These are phyloP conservation scores for Heliothis peltigera DNA, from an alignment of 2,888 invertebrate species.

Conservation along the genomic window DNA sequence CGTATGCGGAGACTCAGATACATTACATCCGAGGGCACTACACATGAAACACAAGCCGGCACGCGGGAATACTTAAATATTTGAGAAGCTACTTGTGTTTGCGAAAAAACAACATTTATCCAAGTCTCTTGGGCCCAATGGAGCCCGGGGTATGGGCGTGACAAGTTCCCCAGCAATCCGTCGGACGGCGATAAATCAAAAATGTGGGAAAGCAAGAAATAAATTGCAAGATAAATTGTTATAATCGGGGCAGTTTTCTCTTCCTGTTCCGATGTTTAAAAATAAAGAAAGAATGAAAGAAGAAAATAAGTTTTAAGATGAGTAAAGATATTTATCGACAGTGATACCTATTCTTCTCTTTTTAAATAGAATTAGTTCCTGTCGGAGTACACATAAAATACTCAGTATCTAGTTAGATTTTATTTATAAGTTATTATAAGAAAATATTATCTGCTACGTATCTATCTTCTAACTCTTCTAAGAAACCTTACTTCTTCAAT, in stretches of 20 bases:
- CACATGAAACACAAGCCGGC: slow-evolving; percentile 47
- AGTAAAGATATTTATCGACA: too few species aligned
- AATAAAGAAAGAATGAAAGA: neutral
- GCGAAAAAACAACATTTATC: slow-evolving; percentile 57
- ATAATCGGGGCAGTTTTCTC: slow-evolving; percentile 27
- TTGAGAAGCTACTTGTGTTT: slow-evolving; percentile 46
- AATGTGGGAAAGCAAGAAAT: slow-evolving; percentile 46
- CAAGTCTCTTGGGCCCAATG: slow-evolving; percentile 43
- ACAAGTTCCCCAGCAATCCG: slow-evolving; percentile 34
- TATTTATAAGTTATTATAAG: too few species aligned
- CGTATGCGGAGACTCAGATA: slow-evolving; percentile 8
- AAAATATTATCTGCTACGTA: too few species aligned
- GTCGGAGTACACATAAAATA: too few species aligned
- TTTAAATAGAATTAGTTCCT: too few species aligned
- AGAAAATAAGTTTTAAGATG: neutral
- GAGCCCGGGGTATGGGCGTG: slow-evolving; percentile 51
- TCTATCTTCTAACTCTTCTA: too few species aligned
- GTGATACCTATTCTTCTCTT: too few species aligned
- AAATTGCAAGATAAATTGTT: slow-evolving; percentile 38
- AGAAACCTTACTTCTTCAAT: too few species aligned
- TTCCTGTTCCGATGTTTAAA: slow-evolving; percentile 26
- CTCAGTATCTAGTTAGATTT: too few species aligned
- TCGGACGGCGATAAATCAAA: slow-evolving; percentile 49
- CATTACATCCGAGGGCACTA: slow-evolving; percentile 22
- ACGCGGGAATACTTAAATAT: slow-evolving; percentile 54